Conservation (phyloP, 2,888 invertebrate genomes). For the Diadromus collaris region DNA sequence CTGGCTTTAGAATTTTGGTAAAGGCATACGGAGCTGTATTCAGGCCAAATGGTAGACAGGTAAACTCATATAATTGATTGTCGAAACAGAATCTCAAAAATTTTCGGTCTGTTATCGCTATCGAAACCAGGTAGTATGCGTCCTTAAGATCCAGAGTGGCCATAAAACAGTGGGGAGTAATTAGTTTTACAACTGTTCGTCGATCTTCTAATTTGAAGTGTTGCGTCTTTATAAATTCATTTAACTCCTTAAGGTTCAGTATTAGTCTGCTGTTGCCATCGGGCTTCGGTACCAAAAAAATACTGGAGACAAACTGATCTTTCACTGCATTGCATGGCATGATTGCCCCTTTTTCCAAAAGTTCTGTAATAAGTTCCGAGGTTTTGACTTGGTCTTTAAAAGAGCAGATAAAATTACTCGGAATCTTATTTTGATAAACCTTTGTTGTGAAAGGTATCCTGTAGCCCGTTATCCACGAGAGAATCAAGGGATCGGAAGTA, state of each 20-base stretch:
- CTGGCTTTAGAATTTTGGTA: constrained; percentile 27
- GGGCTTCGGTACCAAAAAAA: too few relatives aligned
- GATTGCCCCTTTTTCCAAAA: constrained; percentile 14
- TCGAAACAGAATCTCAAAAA: constrained; percentile 36
- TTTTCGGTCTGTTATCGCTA: constrained; percentile 26
- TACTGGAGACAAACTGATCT: constrained; percentile 14
- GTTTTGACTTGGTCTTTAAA: constrained; percentile 3
- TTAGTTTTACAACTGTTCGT: not conserved
- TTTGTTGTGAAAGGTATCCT: too few relatives aligned
- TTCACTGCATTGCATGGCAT: not conserved
- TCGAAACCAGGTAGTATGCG: constrained; percentile 25
- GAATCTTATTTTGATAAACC: not conserved
- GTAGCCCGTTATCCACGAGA: too few relatives aligned
- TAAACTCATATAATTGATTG: constrained; percentile 22
- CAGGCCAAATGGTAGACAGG: constrained; percentile 41
- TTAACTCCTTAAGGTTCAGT: constrained; percentile 23
- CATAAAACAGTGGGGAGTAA: constrained; percentile 13
- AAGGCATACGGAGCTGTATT: constrained; percentile 30
- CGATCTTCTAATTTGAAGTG: constrained; percentile 35
- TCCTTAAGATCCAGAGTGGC: constrained; percentile 25
- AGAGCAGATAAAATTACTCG: constrained; percentile 1
- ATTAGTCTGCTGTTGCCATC: constrained; percentile 7
- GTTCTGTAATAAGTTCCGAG: not conserved
- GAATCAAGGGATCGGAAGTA: too few relatives aligned
- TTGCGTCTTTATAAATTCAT: constrained; percentile 14